phyloP scores from a whole-genome alignment of 2,888 invertebrate species.

The Ormyrus thymus region DNA sequence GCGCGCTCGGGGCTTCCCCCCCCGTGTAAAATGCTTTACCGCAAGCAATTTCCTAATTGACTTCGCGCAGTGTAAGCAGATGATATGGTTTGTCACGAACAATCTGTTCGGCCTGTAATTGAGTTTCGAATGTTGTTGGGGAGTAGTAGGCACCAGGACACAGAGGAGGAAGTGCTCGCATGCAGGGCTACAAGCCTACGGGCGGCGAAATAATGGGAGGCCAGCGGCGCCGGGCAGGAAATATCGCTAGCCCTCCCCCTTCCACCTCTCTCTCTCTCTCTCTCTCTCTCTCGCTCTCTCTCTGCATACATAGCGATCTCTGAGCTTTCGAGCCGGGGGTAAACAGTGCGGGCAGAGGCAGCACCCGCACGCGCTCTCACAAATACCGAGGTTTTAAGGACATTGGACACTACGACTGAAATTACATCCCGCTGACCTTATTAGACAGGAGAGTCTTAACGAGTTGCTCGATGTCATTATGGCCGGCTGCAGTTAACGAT shows the following conservation, averaged over 20 bases:
- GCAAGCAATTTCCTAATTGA: constrained; percentile 51
- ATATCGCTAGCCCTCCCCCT: constrained; percentile 31
- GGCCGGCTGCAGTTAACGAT: too few species aligned
- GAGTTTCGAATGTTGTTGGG: constrained; percentile 52
- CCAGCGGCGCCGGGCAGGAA: constrained; percentile 28
- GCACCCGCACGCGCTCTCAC: neutral
- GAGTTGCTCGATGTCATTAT: too few species aligned
- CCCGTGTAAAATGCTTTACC: constrained; percentile 24
- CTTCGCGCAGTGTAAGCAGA: constrained; percentile 53
- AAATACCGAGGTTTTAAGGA: constrained; percentile 8
- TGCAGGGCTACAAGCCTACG: neutral
- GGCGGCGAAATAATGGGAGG: constrained; percentile 23
- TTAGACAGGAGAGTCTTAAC: too few species aligned
- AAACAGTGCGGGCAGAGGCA: neutral
- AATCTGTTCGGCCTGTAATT: constrained; percentile 54
- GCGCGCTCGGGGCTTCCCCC: too few species aligned
- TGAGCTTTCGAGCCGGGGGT: neutral
- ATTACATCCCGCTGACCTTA: too few species aligned
- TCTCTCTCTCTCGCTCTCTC: too few species aligned
- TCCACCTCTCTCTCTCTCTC: too few species aligned
- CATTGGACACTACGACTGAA: neutral
- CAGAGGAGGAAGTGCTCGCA: neutral
- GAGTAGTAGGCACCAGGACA: neutral
- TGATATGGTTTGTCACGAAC: constrained; percentile 56
- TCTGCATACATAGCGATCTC: too few species aligned